phyloP scores from a whole-genome alignment of 1,140 invertebrate species.

The Caerostris darwini region DNA sequence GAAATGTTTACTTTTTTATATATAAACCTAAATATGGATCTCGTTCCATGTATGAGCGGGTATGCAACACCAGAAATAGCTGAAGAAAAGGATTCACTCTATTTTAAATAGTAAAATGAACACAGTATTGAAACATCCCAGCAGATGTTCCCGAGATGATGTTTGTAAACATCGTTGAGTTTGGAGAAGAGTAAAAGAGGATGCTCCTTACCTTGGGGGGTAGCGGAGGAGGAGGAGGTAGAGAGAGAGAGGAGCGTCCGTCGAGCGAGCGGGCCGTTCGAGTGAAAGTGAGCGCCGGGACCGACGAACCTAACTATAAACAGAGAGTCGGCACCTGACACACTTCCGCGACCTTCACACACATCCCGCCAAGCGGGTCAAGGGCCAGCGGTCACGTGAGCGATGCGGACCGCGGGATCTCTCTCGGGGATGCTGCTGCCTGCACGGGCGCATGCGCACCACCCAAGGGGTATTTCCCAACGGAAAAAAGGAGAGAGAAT shows the following conservation, averaged over 20 bases:
- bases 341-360: constrained; percentile 70
- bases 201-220: background rate
- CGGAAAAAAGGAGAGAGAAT: background rate
- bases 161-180: too few relatives aligned
- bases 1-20: too few relatives aligned
- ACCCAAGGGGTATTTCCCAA: constrained; percentile 53
- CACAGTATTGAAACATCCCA: background rate
- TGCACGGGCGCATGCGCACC: constrained; percentile 23
- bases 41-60: too few relatives aligned
- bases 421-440: background rate
- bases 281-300: constrained; percentile 52
- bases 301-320: constrained; percentile 61
- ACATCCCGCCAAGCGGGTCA: constrained; percentile 59
- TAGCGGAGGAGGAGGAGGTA: background rate
- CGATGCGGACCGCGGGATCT: constrained; percentile 6
- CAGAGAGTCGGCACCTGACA: constrained; percentile 45
- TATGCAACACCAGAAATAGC: too few relatives aligned
- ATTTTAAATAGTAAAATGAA: background rate
- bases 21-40: too few relatives aligned
- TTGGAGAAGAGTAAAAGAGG: background rate
- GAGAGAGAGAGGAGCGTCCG: constrained; percentile 1
- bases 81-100: background rate
- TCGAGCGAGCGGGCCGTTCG: background rate
- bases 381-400: constrained; percentile 34
- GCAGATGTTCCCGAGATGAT: too few relatives aligned